A percentile compares a stretch with the other conserved stretches of the same genome.
phyloP scores from a whole-genome alignment of 2,888 invertebrate genomes.

The Pammene aurita region DNA sequence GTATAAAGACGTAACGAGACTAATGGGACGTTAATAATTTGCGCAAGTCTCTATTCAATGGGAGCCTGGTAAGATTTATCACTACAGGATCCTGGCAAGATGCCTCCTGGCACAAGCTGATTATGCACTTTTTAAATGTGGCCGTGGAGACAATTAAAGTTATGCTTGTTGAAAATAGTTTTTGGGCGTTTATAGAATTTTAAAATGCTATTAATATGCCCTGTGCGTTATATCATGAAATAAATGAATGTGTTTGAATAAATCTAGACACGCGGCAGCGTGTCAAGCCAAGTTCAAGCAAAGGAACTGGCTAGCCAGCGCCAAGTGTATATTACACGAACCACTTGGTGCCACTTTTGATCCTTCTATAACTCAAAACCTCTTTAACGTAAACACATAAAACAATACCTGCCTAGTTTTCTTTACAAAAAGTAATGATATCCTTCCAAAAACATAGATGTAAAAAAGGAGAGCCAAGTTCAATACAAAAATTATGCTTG shows the following conservation, averaged over 20 bases:
- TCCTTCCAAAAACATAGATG: no score
- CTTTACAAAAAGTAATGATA: no score
- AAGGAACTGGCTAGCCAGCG: no score
- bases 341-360: no score
- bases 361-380: no score
- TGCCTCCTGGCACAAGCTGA: constrained; percentile 77
- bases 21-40: constrained; percentile 81
- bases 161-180: constrained; percentile 23
- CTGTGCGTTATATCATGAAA: background rate
- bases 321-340: no score
- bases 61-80: constrained; percentile 75
- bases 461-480: no score
- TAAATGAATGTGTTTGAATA: background rate
- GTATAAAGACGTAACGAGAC: constrained; percentile 76
- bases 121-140: constrained; percentile 70
- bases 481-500: no score
- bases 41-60: constrained; percentile 77
- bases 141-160: constrained; percentile 55
- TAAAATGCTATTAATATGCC: background rate
- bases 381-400: no score
- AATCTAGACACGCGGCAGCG: no score
- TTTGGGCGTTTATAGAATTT: constrained; percentile 7
- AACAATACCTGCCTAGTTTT: no score
- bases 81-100: constrained; percentile 79
- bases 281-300: no score